Conservation (phyloP, 1,140 invertebrate genomes). For the Anastrepha ludens region DNA sequence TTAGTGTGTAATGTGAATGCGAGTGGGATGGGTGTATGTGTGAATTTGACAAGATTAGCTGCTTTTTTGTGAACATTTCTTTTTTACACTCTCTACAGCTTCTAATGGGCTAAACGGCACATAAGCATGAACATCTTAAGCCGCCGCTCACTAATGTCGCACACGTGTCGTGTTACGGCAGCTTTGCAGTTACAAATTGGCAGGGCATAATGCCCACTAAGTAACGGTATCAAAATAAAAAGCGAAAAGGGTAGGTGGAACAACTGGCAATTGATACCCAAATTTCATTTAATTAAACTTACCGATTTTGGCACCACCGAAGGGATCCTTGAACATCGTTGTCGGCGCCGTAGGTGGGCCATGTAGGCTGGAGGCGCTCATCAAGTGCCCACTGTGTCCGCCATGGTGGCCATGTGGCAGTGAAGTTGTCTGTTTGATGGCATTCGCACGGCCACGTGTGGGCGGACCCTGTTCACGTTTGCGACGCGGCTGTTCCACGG, state of each 20-base stretch:
- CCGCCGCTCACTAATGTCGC: neutral
- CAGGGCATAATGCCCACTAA: neutral
- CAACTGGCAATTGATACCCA: neutral
- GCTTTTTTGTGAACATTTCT: neutral
- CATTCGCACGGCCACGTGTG: slow-evolving; percentile 84
- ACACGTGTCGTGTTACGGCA: neutral
- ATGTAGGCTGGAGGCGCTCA: slow-evolving; percentile 62
- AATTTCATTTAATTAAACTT: slow-evolving; percentile 60
- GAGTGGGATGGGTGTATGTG: neutral
- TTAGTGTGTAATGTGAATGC: neutral
- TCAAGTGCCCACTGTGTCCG: slow-evolving; percentile 63
- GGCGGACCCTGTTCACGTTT: slow-evolving; percentile 75
- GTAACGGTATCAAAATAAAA: slow-evolving; percentile 2
- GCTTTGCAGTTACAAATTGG: slow-evolving; percentile 12
- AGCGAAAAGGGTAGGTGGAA: neutral
- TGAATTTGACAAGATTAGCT: slow-evolving; percentile 7
- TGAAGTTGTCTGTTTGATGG: slow-evolving; percentile 85
- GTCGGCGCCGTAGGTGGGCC: slow-evolving; percentile 71
- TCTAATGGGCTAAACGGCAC: neutral
- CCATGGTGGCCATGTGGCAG: slow-evolving; percentile 67
- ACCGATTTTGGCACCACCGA: slow-evolving; percentile 80
- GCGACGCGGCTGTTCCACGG: slow-evolving; percentile 85
- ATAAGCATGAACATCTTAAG: neutral
- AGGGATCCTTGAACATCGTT: slow-evolving; percentile 80
- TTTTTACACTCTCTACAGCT: neutral